Evolutionary conservation across 2,888 invertebrate genomes (phyloP).

Genomic region (Oithona nana): DNA sequence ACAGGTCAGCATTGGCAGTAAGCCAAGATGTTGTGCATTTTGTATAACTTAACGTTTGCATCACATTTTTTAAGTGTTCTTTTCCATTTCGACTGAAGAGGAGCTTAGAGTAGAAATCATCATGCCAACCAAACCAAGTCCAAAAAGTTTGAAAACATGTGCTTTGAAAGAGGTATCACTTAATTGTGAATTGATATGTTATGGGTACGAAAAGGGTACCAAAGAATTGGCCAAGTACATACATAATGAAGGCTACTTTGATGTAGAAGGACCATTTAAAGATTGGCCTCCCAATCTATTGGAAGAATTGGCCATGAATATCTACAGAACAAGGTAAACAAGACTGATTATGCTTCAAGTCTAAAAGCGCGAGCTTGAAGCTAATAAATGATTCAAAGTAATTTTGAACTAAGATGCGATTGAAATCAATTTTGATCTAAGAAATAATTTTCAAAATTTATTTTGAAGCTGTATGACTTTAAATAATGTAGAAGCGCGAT

Average conservation of each 20-base stretch:
- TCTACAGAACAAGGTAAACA: neutral
- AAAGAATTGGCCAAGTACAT: neutral
- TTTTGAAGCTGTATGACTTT: too few species aligned
- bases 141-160: constrained; percentile 23
- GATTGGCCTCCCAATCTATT: constrained; percentile 1
- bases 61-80: too few species aligned
- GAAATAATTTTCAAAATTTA: too few species aligned
- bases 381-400: too few species aligned
- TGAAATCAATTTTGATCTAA: too few species aligned
- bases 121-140: constrained; percentile 1
- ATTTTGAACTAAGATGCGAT: too few species aligned
- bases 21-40: too few species aligned
- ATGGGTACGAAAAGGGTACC: neutral
- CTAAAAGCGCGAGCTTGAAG: too few species aligned
- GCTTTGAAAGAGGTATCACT: neutral
- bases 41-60: too few species aligned
- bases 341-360: neutral
- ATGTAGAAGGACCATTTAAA: neutral
- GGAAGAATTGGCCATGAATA: neutral
- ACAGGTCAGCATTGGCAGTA: too few species aligned
- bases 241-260: neutral
- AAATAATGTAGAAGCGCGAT: too few species aligned
- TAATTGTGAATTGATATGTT: neutral
- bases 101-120: neutral
- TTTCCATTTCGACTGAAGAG: too few species aligned